Conservation (phyloP, 2,113 vertebrate species). For the Tor tambroides region DNA sequence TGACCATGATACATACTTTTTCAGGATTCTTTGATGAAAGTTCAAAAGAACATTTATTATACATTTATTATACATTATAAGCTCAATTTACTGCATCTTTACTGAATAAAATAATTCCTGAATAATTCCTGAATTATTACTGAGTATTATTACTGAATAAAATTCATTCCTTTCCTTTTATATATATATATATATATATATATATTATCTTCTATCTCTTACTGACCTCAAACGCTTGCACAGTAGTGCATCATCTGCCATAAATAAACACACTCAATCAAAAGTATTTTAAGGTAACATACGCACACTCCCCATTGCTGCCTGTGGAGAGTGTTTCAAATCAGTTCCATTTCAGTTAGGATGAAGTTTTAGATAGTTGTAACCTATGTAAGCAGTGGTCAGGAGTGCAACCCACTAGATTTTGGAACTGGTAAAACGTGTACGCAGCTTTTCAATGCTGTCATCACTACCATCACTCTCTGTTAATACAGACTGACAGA, state of each 20-base stretch:
- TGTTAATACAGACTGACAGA: constrained; percentile 17
- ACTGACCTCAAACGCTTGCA: background rate
- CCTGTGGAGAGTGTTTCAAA: background rate
- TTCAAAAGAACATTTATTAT: background rate
- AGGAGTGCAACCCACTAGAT: background rate
- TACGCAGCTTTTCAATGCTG: background rate
- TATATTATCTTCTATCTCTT: background rate
- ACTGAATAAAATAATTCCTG: background rate
- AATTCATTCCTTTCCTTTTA: no score
- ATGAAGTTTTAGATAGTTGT: background rate
- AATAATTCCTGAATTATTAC: no score
- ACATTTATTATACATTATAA: background rate
- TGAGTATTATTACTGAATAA: background rate
- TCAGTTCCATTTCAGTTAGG: background rate
- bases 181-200: no score
- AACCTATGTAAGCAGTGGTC: background rate
- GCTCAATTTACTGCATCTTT: background rate
- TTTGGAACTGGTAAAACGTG: no score
- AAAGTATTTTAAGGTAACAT: background rate
- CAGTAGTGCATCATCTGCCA: background rate
- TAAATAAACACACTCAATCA: background rate
- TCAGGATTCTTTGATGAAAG: background rate
- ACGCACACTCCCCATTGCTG: background rate
- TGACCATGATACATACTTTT: no score
- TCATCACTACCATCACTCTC: background rate